These are phyloP conservation scores for Zeuzera pyrina DNA, from an alignment of 2,888 invertebrate genomes.

Conservation along the genomic window DNA sequence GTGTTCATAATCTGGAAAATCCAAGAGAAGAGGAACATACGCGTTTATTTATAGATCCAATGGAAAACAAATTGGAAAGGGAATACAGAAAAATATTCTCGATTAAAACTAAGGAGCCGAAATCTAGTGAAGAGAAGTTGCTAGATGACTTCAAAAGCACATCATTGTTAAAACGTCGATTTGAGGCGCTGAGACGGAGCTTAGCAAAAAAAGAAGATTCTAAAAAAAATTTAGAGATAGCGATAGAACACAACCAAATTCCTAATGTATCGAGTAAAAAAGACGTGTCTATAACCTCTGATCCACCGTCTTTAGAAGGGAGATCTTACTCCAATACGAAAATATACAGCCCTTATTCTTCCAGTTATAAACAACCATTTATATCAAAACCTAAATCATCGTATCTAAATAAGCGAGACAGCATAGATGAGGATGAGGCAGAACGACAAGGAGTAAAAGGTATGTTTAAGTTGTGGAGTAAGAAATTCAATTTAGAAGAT, in stretches of 20 bases:
- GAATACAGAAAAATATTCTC: slow-evolving; percentile 46
- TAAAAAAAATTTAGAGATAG: slow-evolving; percentile 26
- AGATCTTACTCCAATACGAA: slow-evolving; percentile 38
- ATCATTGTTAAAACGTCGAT: slow-evolving; percentile 38
- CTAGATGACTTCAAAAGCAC: slow-evolving; percentile 32
- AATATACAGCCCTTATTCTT: slow-evolving; percentile 23
- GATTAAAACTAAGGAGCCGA: slow-evolving; percentile 27
- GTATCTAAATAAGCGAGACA: slow-evolving; percentile 9
- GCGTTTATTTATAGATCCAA: slow-evolving; percentile 27
- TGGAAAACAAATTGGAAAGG: slow-evolving; percentile 49
- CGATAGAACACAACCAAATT: slow-evolving; percentile 15
- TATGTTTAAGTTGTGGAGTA: slow-evolving; percentile 55
- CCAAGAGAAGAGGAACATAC: slow-evolving; percentile 32
- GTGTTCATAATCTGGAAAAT: slow-evolving; percentile 45
- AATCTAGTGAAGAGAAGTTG: slow-evolving; percentile 21
- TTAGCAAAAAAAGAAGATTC: slow-evolving; percentile 34
- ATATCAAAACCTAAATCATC: neutral
- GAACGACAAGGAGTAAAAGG: slow-evolving; percentile 40
- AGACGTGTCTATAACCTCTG: slow-evolving; percentile 48
- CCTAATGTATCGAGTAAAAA: slow-evolving; percentile 27
- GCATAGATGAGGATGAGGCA: slow-evolving; percentile 23
- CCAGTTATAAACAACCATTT: neutral
- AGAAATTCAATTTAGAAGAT: slow-evolving; percentile 48
- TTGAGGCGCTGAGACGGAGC: slow-evolving; percentile 41
- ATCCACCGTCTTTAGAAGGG: slow-evolving; percentile 47